A percentile compares a stretch with the other conserved stretches of the same genome.
These are phyloP conservation scores for Arnoldichthys spilopterus DNA, from an alignment of 2,797 vertebrate genomes.

Conservation along the genomic window DNA sequence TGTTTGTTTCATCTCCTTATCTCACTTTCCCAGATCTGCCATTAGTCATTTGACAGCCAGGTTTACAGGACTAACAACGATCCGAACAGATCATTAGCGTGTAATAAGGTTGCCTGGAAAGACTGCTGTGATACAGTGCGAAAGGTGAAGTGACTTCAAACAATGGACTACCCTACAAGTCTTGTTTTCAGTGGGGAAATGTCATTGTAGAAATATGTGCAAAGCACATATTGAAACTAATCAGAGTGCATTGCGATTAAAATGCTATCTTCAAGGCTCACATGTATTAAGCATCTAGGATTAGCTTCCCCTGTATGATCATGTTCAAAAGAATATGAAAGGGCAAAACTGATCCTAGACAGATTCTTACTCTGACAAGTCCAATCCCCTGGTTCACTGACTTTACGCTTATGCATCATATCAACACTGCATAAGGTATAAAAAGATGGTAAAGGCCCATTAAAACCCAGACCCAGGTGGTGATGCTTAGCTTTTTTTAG, in stretches of 20 bases:
- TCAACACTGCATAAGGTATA: constrained; percentile 26
- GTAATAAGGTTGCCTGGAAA: constrained; percentile 15
- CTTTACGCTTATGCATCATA: constrained; percentile 16
- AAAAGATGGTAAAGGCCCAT: neutral
- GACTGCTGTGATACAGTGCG: constrained; percentile 38
- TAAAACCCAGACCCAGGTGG: constrained; percentile 22
- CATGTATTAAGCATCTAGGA: constrained; percentile 20
- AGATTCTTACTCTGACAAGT: constrained; percentile 39
- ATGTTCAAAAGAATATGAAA: constrained; percentile 51
- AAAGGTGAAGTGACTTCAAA: constrained; percentile 22
- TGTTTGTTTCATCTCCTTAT: constrained; percentile 2
- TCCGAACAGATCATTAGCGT: constrained; percentile 20
- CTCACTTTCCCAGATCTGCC: neutral
- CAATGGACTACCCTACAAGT: constrained; percentile 8
- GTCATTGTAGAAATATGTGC: constrained; percentile 32
- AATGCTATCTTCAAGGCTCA: constrained; percentile 32
- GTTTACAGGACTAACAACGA: neutral
- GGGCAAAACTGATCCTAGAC: constrained; percentile 34
- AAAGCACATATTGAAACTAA: constrained; percentile 53
- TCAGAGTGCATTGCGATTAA: constrained; percentile 68
- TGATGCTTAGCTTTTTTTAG: constrained; percentile 72
- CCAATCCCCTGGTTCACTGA: constrained; percentile 9
- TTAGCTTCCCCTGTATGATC: constrained; percentile 18
- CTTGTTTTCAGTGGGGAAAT: constrained; percentile 11
- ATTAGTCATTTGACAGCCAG: constrained; percentile 3